Evolutionary conservation across 2,113 vertebrate species (phyloP), one percentile per base, ranked within the genome.

Genomic region (Calyptommatus sinebrachiatus): DNA sequence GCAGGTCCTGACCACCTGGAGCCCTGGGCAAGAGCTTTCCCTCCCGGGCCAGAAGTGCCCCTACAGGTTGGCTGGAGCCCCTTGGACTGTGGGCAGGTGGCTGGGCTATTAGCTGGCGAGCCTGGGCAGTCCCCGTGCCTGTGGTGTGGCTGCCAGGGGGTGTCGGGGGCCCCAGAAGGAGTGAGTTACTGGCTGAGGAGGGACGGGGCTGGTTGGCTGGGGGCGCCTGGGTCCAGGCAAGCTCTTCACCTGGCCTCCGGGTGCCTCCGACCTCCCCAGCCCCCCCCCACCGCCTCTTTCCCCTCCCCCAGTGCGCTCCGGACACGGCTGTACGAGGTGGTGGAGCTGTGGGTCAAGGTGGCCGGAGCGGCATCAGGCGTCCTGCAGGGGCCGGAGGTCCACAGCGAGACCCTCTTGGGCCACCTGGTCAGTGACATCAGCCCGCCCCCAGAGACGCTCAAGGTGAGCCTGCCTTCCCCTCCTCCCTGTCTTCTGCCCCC

Each of bases 341-440:
- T 98, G 76, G 96, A 96, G 60, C 86, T 96, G 45, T 98, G 97
- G 97, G 93, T 97, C 12, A 92, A 94, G 84, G 95, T 96, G 18
- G 94, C 90, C 0, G 97, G 96, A 20, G 93, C 96, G 1, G 95
- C 95, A 0, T 90, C 95, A 0, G 90, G 91, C 1, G 46, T 98
- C 53, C 94, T 98, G 9, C 96, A 97, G 82, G 97, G 96, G 65
- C 92, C 91, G 80, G 76, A 91, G 2, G 85, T 90, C 10, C 95
- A 94, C 65, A 89, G 91, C 0, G 95, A 96, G 26, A 85, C 96
- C 28, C 90, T 98, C 26, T 93, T 97, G 79, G 88, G 85, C 65
- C 96, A 98, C 80, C 85, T 97, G 29, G 89, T 97, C 7, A 86
- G 92, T 67, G 97, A 98, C 86, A 95, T 97, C 88, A 95, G 95